These are phyloP conservation scores for Pelochelys cantorii DNA, from an alignment of 2,797 vertebrate species.

Conservation along the genomic window DNA sequence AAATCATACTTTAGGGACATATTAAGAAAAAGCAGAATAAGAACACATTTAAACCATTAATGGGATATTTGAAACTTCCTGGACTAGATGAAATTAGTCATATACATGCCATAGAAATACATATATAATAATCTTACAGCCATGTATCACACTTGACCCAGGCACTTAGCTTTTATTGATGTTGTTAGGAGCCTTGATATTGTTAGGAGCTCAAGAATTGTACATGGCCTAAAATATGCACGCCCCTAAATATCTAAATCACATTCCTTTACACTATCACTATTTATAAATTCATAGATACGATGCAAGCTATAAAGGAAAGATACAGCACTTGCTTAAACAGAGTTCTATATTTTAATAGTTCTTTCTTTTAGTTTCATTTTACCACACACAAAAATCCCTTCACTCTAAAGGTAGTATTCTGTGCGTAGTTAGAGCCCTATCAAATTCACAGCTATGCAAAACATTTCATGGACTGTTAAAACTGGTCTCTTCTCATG, in stretches of 20 bases:
- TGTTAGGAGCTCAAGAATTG: conserved; percentile 20
- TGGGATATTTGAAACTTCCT: not conserved
- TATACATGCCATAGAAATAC: not conserved
- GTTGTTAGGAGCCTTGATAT: not conserved
- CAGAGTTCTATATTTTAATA: conserved; percentile 50
- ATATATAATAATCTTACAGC: conserved; percentile 15
- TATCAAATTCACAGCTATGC: too few species aligned
- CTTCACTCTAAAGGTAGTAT: conserved; percentile 20
- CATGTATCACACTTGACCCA: not conserved
- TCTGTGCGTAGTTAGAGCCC: not conserved
- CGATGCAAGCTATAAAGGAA: conserved; percentile 5
- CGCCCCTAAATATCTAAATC: conserved; percentile 49
- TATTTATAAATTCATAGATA: conserved; percentile 45
- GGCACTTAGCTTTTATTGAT: not conserved
- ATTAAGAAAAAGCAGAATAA: not conserved
- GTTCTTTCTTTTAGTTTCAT: conserved; percentile 46
- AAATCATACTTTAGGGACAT: not conserved
- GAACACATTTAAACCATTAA: conserved; percentile 1
- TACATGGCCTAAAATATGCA: conserved; percentile 58
- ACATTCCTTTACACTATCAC: not conserved
- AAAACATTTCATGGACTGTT: too few species aligned
- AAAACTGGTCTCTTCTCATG: too few species aligned
- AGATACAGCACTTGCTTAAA: conserved; percentile 48
- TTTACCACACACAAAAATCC: conserved; percentile 58
- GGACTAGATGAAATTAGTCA: conserved; percentile 19